Conservation (phyloP, 2,113 vertebrate genomes). For the Neofelis nebulosa region DNA sequence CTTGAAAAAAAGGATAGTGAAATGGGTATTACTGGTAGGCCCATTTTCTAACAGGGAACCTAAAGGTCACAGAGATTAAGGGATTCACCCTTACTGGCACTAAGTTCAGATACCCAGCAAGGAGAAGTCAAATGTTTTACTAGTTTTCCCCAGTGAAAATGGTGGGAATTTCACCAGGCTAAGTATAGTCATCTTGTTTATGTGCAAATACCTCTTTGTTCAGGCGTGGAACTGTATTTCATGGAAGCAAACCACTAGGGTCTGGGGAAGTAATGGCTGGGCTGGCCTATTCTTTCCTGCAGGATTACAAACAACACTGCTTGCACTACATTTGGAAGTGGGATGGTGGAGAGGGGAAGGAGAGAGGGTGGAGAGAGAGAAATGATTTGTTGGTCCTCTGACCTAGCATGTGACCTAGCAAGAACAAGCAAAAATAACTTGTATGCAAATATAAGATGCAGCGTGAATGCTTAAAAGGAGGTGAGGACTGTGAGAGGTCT, state of each 20-base stretch:
- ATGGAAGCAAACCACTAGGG: not conserved
- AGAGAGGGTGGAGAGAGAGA: not conserved
- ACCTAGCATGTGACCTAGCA: not conserved
- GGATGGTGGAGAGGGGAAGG: fast-evolving
- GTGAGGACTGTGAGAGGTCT: not conserved
- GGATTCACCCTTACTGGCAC: not conserved
- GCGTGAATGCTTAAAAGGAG: not conserved
- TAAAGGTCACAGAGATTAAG: not conserved
- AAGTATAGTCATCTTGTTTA: not conserved
- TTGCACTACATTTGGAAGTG: not conserved
- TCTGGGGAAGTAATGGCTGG: not conserved
- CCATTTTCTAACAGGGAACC: not conserved
- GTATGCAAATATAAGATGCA: not conserved
- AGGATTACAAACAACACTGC: not conserved
- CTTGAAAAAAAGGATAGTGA: not conserved
- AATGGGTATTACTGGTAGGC: not conserved
- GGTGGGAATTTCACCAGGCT: not conserved
- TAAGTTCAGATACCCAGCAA: not conserved
- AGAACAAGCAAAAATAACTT: constrained; percentile 57
- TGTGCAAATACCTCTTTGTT: not conserved
- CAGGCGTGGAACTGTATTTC: not conserved
- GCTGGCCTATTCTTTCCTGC: not conserved
- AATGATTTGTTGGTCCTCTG: not conserved
- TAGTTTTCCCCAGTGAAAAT: not conserved
- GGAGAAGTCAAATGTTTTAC: not conserved